Evolutionary conservation across 2,888 invertebrate species (phyloP).

Genomic region (Phlogophora meticulosa): DNA sequence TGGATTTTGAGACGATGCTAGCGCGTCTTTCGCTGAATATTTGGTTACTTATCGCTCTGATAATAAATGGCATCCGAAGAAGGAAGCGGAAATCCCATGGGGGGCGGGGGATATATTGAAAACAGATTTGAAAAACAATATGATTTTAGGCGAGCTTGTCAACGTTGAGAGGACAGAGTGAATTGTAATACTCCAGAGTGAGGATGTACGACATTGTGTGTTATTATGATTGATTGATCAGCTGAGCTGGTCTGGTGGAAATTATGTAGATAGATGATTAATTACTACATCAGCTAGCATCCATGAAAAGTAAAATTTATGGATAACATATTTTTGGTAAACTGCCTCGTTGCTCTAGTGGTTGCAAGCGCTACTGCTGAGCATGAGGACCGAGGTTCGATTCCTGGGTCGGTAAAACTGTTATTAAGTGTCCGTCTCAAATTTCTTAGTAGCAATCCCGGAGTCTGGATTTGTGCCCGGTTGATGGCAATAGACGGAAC

Average conservation of each 20-base stretch:
- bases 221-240: slow-evolving; percentile 33
- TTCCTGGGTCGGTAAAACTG: no score
- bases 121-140: background rate
- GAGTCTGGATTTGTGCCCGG: no score
- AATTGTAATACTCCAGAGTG: background rate
- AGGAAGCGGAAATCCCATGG: background rate
- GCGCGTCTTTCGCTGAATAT: slow-evolving; percentile 20
- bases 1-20: slow-evolving; percentile 23
- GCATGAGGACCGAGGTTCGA: no score
- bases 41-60: slow-evolving; percentile 9
- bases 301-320: background rate
- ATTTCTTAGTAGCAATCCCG: no score
- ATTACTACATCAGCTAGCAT: background rate
- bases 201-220: background rate
- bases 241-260: background rate
- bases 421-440: no score
- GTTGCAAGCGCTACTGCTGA: no score
- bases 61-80: slow-evolving; percentile 18
- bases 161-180: background rate
- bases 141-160: background rate
- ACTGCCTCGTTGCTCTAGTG: no score
- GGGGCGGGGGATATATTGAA: slow-evolving; percentile 3
- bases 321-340: no score
- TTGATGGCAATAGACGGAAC: no score
- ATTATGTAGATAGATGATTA: slow-evolving; percentile 27